phyloP scores from a whole-genome alignment of 2,797 vertebrate genomes.

The Protosalanx chinensis region DNA sequence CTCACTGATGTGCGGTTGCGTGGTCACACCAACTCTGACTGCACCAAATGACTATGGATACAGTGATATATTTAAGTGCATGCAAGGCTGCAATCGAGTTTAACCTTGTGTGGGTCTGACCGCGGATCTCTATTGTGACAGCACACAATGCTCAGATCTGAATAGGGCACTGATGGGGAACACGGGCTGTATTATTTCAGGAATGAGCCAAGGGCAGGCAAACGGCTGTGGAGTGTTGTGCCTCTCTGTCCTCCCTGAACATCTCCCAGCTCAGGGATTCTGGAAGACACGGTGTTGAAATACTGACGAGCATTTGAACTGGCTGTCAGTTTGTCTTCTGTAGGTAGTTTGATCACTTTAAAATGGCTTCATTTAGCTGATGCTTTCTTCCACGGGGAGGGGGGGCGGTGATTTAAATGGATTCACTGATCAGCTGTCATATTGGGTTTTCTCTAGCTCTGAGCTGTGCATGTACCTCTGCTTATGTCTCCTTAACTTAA shows the following conservation, averaged over 20 bases:
- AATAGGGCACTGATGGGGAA: slow-evolving; percentile 50
- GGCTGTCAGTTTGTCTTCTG: neutral
- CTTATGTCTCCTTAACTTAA: neutral
- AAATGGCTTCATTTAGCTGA: too few species aligned
- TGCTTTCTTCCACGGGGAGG: too few species aligned
- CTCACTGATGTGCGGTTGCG: neutral
- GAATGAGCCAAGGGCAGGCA: slow-evolving; percentile 62
- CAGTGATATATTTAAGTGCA: slow-evolving; percentile 48
- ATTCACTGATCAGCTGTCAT: neutral
- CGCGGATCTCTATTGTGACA: slow-evolving; percentile 58
- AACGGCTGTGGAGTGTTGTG: slow-evolving; percentile 35
- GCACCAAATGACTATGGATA: slow-evolving; percentile 46
- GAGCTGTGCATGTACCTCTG: too few species aligned
- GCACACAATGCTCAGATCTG: slow-evolving; percentile 61
- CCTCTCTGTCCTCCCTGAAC: neutral
- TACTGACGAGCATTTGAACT: neutral
- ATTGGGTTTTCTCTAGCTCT: neutral
- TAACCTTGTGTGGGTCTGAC: slow-evolving; percentile 59
- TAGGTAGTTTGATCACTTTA: too few species aligned
- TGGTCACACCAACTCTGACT: slow-evolving; percentile 15
- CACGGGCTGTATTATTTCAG: slow-evolving; percentile 47
- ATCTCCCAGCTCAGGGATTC: neutral
- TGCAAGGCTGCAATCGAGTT: slow-evolving; percentile 59
- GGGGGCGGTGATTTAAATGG: too few species aligned
- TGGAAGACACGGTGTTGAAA: neutral